phyloP scores from a whole-genome alignment of 2,888 invertebrate genomes.

The Noctua fimbriata region DNA sequence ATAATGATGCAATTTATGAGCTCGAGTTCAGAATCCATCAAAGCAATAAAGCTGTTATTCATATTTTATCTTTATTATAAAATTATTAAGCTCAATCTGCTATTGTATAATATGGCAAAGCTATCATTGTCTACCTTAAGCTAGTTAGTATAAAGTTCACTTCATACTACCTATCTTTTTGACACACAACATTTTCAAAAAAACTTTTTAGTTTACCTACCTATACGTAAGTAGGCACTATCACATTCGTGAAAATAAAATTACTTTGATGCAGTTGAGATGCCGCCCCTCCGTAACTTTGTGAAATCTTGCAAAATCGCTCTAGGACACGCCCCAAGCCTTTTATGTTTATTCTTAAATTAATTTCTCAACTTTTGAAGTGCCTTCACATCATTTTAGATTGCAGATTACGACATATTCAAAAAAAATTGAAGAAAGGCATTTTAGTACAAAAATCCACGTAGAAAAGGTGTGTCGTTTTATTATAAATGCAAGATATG shows the following conservation, averaged over 20 bases:
- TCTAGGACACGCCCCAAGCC: conserved; percentile 33
- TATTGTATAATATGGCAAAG: not conserved
- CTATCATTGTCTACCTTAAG: not conserved
- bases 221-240: not conserved
- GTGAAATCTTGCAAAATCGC: conserved; percentile 18
- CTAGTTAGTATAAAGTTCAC: too few species aligned
- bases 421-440: not conserved
- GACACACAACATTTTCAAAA: not conserved
- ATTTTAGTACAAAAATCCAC: conserved; percentile 1
- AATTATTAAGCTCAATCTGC: not conserved
- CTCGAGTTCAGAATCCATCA: conserved; percentile 33
- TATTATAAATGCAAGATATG: conserved; percentile 26
- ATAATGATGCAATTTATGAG: conserved; percentile 53
- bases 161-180: not conserved
- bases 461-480: not conserved
- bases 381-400: not conserved
- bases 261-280: conserved; percentile 15
- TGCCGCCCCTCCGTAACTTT: not conserved
- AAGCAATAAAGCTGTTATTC: conserved; percentile 20
- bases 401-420: not conserved
- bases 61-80: conserved; percentile 7
- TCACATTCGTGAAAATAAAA: conserved; percentile 8
- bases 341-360: conserved; percentile 28
- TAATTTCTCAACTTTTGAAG: conserved; percentile 22
- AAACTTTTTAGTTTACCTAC: not conserved